Conservation (phyloP, 2,888 invertebrate species). For the Drosophila rubida region DNA sequence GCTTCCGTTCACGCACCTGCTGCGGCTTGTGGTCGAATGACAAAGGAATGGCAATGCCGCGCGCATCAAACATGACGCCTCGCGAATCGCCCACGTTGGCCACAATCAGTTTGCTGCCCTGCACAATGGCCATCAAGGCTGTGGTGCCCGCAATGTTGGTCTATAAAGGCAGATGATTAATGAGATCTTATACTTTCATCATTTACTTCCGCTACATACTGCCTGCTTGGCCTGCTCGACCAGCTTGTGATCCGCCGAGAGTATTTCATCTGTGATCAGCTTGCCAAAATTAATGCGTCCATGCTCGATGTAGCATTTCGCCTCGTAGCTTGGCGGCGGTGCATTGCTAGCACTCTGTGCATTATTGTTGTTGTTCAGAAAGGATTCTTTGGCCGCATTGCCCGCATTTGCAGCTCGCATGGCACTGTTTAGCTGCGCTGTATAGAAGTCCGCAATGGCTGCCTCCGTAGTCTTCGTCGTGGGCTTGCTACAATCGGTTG, state of each 20-base stretch:
- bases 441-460: constrained; percentile 81
- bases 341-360: constrained; percentile 52
- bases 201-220: constrained; percentile 58
- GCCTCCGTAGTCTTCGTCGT: constrained; percentile 73
- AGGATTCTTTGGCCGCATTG: constrained; percentile 76
- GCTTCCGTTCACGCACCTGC: constrained; percentile 94
- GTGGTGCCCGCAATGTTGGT: constrained; percentile 94
- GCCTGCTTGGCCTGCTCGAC: constrained; percentile 93
- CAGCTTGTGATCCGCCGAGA: constrained; percentile 92
- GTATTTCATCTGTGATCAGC: constrained; percentile 93
- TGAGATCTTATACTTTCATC: not conserved
- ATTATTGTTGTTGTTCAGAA: constrained; percentile 78
- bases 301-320: constrained; percentile 89
- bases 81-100: constrained; percentile 99
- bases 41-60: constrained; percentile 95
- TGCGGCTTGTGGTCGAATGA: constrained; percentile 99
- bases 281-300: constrained; percentile 92
- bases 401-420: constrained; percentile 77
- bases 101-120: constrained; percentile 92
- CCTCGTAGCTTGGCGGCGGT: constrained; percentile 81
- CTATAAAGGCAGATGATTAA: constrained; percentile 53
- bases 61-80: constrained; percentile 96
- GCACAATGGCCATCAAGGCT: constrained; percentile 94
- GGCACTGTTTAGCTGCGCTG: constrained; percentile 82
- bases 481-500: constrained; percentile 86